Evolutionary conservation across 2,888 invertebrate genomes (phyloP).

Genomic region (Orthonychiurus folsomi): DNA sequence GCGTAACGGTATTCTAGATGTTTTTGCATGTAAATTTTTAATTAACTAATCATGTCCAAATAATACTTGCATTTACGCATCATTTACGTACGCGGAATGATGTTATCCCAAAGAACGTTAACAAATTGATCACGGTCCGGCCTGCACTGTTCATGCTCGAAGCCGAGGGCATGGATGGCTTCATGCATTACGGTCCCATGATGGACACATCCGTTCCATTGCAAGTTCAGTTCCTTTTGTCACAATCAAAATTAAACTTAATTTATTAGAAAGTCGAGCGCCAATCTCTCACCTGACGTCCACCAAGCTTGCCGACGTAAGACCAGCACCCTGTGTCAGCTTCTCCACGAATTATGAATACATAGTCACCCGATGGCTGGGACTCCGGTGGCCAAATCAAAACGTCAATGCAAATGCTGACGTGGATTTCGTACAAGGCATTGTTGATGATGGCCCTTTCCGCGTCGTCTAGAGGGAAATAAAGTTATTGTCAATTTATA

Average conservation of each 20-base stretch:
- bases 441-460: conserved; percentile 12
- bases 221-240: conserved; percentile 19
- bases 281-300: conserved; percentile 12
- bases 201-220: conserved; percentile 16
- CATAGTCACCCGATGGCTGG: conserved; percentile 14
- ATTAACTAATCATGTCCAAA: no score
- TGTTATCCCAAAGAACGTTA: conserved; percentile 22
- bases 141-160: conserved; percentile 24
- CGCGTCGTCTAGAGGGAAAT: conserved; percentile 5
- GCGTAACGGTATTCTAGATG: conserved; percentile 14
- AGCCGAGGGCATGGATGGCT: conserved; percentile 18
- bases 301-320: conserved; percentile 20
- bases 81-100: conserved; percentile 16
- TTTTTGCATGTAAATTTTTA: background rate
- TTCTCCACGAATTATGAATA: conserved; percentile 22
- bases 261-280: no score
- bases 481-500: background rate
- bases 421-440: conserved; percentile 8
- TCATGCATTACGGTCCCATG: conserved; percentile 15
- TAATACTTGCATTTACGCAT: no score
- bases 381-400: conserved; percentile 7
- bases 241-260: no score
- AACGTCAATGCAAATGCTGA: conserved; percentile 8
- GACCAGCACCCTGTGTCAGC: conserved; percentile 26
- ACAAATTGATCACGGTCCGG: conserved; percentile 26